Evolutionary conservation across 2,888 invertebrate species (phyloP).

Genomic region (Leucoma salicis): DNA sequence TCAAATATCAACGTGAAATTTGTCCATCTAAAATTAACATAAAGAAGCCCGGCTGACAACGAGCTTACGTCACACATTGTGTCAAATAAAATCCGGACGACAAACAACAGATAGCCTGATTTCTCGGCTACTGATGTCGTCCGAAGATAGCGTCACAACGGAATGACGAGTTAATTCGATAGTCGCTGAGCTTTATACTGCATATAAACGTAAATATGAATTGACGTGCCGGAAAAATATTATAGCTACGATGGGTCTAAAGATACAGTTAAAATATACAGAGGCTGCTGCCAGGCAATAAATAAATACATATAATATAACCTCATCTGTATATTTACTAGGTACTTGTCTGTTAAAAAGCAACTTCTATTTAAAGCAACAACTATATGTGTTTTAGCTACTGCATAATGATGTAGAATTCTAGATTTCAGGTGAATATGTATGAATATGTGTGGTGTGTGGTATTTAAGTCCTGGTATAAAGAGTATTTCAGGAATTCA

Average conservation of each 20-base stretch:
- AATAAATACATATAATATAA: constrained; percentile 16
- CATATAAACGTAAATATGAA: constrained; percentile 51
- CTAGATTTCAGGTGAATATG: no score
- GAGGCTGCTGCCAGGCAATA: constrained; percentile 19
- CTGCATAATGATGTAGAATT: neutral
- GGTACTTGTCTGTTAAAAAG: no score
- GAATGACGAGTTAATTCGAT: constrained; percentile 72
- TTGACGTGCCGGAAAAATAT: constrained; percentile 51
- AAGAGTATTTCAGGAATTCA: no score
- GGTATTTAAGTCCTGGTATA: no score
- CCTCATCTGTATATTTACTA: no score
- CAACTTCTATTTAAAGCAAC: no score
- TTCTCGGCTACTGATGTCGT: constrained; percentile 62
- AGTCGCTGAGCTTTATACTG: constrained; percentile 54
- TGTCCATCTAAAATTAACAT: constrained; percentile 19
- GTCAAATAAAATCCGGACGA: constrained; percentile 53
- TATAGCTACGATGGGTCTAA: constrained; percentile 33
- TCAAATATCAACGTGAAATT: no score
- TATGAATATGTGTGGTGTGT: no score
- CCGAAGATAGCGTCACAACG: constrained; percentile 54
- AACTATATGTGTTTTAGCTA: no score
- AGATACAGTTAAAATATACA: constrained; percentile 9
- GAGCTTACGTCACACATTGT: constrained; percentile 40
- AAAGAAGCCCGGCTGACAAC: constrained; percentile 30
- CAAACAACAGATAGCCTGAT: constrained; percentile 47